Conservation (phyloP, 2,113 vertebrate species). For the Anguilla rostrata region DNA sequence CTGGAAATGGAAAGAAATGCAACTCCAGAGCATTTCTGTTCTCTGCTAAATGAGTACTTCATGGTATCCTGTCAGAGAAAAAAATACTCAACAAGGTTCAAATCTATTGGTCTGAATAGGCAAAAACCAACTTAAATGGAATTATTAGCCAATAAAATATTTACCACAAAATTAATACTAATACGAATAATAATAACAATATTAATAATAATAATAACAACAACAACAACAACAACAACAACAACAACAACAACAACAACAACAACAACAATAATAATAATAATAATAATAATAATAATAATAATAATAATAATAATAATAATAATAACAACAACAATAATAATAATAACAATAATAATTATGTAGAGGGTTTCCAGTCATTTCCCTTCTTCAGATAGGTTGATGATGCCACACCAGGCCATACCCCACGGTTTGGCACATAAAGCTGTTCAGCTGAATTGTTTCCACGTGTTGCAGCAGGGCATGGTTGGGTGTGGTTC, state of each 20-base stretch:
- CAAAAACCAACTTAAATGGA: background rate
- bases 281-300: conserved; percentile 34
- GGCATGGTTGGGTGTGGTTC: background rate
- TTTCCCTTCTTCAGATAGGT: conserved; percentile 73
- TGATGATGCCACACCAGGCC: conserved; percentile 43
- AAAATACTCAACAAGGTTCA: background rate
- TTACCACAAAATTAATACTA: background rate
- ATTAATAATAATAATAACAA: conserved; percentile 34
- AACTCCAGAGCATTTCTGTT: background rate
- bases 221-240: background rate
- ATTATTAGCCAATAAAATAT: background rate
- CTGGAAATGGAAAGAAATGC: background rate
- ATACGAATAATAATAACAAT: conserved; percentile 15
- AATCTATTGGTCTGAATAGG: background rate
- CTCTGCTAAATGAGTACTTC: background rate
- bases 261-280: conserved; percentile 34
- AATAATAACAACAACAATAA: conserved; percentile 32
- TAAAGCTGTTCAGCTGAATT: conserved; percentile 49
- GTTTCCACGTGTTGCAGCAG: background rate
- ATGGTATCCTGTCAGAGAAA: background rate
- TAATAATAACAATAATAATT: conserved; percentile 36
- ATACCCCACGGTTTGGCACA: conserved; percentile 63
- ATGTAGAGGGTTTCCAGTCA: conserved; percentile 87
- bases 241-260: background rate
- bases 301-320: background rate